These are phyloP conservation scores for Hirtodrosophila duncani DNA, from an alignment of 2,888 invertebrate genomes.

Conservation along the genomic window DNA sequence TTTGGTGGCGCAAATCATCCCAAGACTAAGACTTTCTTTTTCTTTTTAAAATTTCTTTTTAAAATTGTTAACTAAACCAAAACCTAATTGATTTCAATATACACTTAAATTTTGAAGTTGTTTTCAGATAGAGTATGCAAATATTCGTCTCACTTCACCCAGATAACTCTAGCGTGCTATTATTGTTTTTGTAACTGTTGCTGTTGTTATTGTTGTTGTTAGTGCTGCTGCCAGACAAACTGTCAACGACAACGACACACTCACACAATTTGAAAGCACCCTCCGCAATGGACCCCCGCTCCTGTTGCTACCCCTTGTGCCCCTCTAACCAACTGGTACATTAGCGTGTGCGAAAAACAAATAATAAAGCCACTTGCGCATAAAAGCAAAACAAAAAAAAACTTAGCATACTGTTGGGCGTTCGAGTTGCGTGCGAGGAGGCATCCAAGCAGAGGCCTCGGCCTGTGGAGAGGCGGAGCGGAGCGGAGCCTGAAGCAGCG, in stretches of 20 bases:
- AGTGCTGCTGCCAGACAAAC: constrained; percentile 21
- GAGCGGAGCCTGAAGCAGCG: constrained; percentile 13
- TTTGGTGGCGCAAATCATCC: no score
- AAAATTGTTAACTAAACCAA: no score
- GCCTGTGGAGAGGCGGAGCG: not conserved
- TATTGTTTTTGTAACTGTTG: not conserved
- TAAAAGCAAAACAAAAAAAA: constrained; percentile 32
- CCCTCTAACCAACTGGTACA: constrained; percentile 11
- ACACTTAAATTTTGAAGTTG: no score
- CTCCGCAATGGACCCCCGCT: constrained; percentile 5
- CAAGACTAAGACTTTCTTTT: no score
- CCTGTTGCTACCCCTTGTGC: no score
- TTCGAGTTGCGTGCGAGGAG: no score
- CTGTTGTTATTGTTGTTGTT: constrained; percentile 24
- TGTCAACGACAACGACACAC: constrained; percentile 36
- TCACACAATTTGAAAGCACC: not conserved
- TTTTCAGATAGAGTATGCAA: no score
- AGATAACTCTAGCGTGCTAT: no score
- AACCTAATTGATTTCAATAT: no score
- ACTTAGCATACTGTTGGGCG: constrained; percentile 30
- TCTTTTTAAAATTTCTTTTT: no score
- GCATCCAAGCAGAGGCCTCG: not conserved
- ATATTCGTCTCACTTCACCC: no score
- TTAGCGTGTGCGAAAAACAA: constrained; percentile 58
- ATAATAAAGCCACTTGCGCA: constrained; percentile 64